Percentiles rank a stretch among this genome's conserved stretches.
These are phyloP conservation scores for Tetrao urogallus DNA, from an alignment of 2,113 vertebrate genomes.

Conservation along the genomic window DNA sequence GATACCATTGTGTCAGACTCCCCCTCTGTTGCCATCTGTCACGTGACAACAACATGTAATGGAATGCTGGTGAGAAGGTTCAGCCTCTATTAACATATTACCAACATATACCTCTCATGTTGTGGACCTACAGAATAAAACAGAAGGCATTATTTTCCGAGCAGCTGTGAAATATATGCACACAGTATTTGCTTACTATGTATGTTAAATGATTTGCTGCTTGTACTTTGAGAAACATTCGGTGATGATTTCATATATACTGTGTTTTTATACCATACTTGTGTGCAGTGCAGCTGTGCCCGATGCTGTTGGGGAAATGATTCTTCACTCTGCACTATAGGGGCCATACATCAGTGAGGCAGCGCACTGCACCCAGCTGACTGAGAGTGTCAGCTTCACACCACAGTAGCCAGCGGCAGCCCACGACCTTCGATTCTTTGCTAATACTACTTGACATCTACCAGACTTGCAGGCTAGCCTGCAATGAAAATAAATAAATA, in stretches of 20 bases:
- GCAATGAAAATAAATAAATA: background rate
- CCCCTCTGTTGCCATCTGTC: background rate
- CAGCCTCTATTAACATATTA: background rate
- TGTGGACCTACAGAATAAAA: background rate
- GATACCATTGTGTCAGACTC: background rate
- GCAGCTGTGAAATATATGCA: background rate
- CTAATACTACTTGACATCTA: background rate
- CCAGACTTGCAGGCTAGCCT: background rate
- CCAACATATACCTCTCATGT: background rate
- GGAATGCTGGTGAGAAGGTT: background rate
- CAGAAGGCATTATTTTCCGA: background rate
- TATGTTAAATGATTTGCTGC: background rate
- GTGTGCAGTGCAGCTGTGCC: background rate
- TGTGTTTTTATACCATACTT: background rate
- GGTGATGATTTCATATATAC: background rate
- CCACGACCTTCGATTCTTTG: background rate
- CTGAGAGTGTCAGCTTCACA: background rate
- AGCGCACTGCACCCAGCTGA: accelerated
- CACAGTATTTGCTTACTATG: background rate
- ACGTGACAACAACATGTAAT: background rate
- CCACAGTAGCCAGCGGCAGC: background rate
- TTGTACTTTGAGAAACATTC: background rate
- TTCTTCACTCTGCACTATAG: background rate
- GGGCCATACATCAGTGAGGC: accelerated
- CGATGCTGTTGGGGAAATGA: background rate